phyloP scores from a whole-genome alignment of 2,797 vertebrate genomes.

The Trichosurus vulpecula region DNA sequence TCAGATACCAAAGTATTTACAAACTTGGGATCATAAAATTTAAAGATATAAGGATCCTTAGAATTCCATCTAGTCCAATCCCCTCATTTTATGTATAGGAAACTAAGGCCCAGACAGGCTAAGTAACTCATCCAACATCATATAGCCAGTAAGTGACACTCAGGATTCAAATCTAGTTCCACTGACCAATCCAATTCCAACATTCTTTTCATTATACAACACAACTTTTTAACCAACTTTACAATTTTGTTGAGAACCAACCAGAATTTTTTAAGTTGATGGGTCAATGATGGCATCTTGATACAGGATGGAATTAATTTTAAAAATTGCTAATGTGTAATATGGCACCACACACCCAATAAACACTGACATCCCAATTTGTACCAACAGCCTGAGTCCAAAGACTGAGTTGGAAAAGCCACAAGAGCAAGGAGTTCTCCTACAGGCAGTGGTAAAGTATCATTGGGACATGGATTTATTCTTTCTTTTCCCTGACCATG shows the following conservation, averaged over 20 bases:
- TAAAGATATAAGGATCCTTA: slow-evolving; percentile 29
- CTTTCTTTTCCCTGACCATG: neutral
- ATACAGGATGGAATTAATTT: neutral
- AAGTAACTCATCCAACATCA: slow-evolving; percentile 50
- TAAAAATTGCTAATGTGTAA: neutral
- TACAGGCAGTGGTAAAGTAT: neutral
- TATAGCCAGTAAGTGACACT: slow-evolving; percentile 49
- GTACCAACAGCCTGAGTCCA: neutral
- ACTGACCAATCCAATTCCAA: neutral
- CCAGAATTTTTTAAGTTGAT: neutral
- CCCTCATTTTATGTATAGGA: slow-evolving; percentile 58
- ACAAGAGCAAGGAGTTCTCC: slow-evolving; percentile 16
- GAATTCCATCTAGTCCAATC: slow-evolving; percentile 55
- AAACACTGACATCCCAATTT: neutral
- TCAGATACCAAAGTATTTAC: neutral
- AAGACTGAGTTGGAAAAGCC: neutral
- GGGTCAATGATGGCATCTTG: neutral
- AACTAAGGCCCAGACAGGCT: slow-evolving; percentile 50
- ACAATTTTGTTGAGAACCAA: neutral
- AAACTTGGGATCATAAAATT: slow-evolving; percentile 28
- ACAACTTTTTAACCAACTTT: neutral
- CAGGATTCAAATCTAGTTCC: slow-evolving; percentile 45
- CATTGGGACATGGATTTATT: neutral
- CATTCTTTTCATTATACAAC: neutral
- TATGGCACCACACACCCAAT: neutral